Evolutionary conservation across 2,797 vertebrate species (phyloP), one percentile per base, ranked within the genome.

Genomic region (Sebastes baramenuke): DNA sequence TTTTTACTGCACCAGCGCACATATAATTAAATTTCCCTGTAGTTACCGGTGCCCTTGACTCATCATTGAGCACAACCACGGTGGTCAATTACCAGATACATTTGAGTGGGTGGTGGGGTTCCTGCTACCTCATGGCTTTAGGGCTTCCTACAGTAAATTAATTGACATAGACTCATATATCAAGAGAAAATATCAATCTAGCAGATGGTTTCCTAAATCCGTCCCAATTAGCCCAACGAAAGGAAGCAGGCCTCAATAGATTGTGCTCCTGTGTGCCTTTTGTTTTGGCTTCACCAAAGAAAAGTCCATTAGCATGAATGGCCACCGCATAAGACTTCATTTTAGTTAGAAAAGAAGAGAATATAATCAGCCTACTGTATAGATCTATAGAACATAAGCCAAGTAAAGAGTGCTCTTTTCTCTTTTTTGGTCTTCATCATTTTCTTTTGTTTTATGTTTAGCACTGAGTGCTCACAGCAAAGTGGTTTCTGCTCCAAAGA

Each of bases 31-130:
- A 92, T 91, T 82, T 87, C 60, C 72, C 64, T 16, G 32, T 81
- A 87, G 88, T 90, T 87, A 84, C 80, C 62, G 24, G 65, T 92
- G 85, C 70, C 90, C 90, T 93, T 92, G 86, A 90, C 74, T 91
- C 88, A 87, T 83, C 81, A 81, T 80, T 88, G 88, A 87, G 77
- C 74, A 27, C 25, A 65, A 76, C 70, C 22, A 22, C 27, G 14
- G 64, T 56, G 78, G 65, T 84, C 89, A 82, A 73, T 88, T 84
- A 86, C 16, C n/a, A 76, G 36, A 80, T 62, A 77, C 58, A 29
- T 64, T 74, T 73, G 64, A 60, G 58, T 42, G 25, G 55, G 62
- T 54, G 49, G 14, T 66, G 64, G 56, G 65, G 27, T 38, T 78
- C 25, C 54, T 72, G 59, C 67, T 76, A 58, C 64, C 7, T 87